A percentile compares a stretch with the other conserved stretches of the same genome.
Evolutionary conservation across 1,140 invertebrate genomes (phyloP).

Genomic region (Macrocentrus cingulum): DNA sequence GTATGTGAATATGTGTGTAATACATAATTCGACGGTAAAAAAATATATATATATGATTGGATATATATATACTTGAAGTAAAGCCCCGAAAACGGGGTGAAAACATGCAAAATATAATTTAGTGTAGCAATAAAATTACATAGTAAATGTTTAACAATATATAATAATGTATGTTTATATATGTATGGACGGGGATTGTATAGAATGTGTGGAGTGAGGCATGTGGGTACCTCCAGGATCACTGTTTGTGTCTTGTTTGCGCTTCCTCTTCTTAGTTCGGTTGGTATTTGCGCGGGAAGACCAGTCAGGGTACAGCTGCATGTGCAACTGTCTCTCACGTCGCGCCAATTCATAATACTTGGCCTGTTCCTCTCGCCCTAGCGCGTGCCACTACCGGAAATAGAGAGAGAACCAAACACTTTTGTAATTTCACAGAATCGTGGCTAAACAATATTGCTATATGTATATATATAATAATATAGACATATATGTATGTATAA

Average conservation of each 20-base stretch:
- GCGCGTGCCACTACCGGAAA: constrained; percentile 91
- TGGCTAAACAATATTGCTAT: constrained; percentile 52
- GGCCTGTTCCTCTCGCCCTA: constrained; percentile 97
- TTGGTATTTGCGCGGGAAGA: constrained; percentile 96
- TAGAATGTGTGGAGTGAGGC: constrained; percentile 58
- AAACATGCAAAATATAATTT: constrained; percentile 57
- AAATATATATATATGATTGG: too few species aligned
- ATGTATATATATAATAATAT: too few species aligned
- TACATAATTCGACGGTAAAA: constrained; percentile 40
- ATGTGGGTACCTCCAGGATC: constrained; percentile 76
- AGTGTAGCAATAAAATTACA: constrained; percentile 39
- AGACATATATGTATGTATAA: too few species aligned
- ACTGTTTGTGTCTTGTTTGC: constrained; percentile 97
- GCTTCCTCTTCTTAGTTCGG: constrained; percentile 98
- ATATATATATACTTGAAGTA: too few species aligned
- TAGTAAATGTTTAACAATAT: constrained; percentile 22
- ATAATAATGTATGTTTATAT: constrained; percentile 29
- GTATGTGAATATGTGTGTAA: constrained; percentile 30
- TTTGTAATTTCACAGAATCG: constrained; percentile 46
- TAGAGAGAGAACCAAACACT: constrained; percentile 51
- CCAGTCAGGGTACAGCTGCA: constrained; percentile 99
- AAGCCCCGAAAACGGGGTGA: constrained; percentile 47
- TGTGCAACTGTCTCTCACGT: constrained; percentile 96
- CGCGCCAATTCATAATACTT: constrained; percentile 99
- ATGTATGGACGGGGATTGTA: constrained; percentile 38